Conservation (phyloP, 2,888 invertebrate genomes). For the Melinaea marsaeus region DNA sequence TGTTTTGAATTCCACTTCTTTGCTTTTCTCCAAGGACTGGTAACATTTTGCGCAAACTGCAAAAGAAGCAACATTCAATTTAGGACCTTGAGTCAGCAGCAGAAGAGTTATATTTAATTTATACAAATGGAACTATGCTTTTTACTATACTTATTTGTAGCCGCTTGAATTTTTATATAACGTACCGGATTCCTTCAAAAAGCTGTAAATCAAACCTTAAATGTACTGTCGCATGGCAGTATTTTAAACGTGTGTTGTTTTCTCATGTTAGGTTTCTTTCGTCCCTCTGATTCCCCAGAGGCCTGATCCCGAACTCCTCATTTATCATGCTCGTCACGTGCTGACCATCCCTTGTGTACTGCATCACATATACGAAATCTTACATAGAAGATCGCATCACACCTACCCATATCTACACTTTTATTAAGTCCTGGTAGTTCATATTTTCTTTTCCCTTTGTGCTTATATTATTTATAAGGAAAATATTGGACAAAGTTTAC, state of each 20-base stretch:
- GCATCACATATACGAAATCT: slow-evolving; percentile 54
- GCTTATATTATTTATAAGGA: slow-evolving; percentile 29
- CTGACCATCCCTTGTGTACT: slow-evolving; percentile 74
- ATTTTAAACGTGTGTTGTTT: slow-evolving; percentile 36
- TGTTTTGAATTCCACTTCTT: slow-evolving; percentile 65
- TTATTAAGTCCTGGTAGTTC: slow-evolving; percentile 34
- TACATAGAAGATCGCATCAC: slow-evolving; percentile 35
- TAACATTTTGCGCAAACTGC: slow-evolving; percentile 40
- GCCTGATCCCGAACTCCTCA: slow-evolving; percentile 72
- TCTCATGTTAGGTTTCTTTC: slow-evolving; percentile 56
- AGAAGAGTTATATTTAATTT: slow-evolving; percentile 40
- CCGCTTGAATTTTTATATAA: slow-evolving; percentile 59
- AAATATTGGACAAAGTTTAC: slow-evolving; percentile 28
- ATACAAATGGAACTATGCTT: slow-evolving; percentile 49
- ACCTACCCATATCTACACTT: slow-evolving; percentile 35
- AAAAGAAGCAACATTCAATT: slow-evolving; percentile 33
- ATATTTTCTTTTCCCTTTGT: slow-evolving; percentile 27
- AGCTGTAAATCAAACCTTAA: slow-evolving; percentile 36
- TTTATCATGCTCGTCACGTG: slow-evolving; percentile 77
- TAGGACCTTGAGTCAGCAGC: slow-evolving; percentile 40
- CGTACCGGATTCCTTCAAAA: slow-evolving; percentile 32
- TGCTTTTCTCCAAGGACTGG: slow-evolving; percentile 46
- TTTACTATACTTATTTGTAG: slow-evolving; percentile 67
- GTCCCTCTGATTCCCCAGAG: slow-evolving; percentile 64
- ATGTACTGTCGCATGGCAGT: slow-evolving; percentile 35